phyloP scores from a whole-genome alignment of 1,140 invertebrate species.

The Streblospio benedicti region DNA sequence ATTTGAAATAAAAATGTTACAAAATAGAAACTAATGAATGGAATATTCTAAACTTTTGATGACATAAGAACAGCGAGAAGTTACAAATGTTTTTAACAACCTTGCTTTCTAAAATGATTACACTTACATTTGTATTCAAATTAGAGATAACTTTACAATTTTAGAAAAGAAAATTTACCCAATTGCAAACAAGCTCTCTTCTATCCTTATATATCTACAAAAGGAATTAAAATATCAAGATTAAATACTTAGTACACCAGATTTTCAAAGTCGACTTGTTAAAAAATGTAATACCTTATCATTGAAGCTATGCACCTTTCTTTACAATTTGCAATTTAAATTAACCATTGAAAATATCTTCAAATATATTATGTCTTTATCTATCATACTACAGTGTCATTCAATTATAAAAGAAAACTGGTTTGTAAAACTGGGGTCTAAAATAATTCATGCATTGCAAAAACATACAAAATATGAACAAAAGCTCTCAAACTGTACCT shows the following conservation, averaged over 20 bases:
- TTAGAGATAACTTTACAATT: not conserved
- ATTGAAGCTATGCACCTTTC: too few species aligned
- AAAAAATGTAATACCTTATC: not conserved
- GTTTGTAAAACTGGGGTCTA: not conserved
- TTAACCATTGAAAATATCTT: too few species aligned
- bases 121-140: too few species aligned
- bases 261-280: not conserved
- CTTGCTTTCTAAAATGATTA: too few species aligned
- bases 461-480: not conserved
- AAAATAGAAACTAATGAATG: not conserved
- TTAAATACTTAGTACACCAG: not conserved
- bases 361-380: too few species aligned
- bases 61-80: too few species aligned
- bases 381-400: too few species aligned
- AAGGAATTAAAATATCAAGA: slow-evolving; percentile 3
- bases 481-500: slow-evolving; percentile 22
- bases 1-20: not conserved
- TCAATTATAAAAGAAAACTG: not conserved
- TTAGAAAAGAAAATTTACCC: slow-evolving; percentile 16
- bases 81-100: too few species aligned
- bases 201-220: slow-evolving; percentile 26
- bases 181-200: slow-evolving; percentile 22
- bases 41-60: too few species aligned
- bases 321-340: too few species aligned
- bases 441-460: not conserved